Conservation (phyloP, 2,113 vertebrate genomes). For the Pithys albifrons region DNA sequence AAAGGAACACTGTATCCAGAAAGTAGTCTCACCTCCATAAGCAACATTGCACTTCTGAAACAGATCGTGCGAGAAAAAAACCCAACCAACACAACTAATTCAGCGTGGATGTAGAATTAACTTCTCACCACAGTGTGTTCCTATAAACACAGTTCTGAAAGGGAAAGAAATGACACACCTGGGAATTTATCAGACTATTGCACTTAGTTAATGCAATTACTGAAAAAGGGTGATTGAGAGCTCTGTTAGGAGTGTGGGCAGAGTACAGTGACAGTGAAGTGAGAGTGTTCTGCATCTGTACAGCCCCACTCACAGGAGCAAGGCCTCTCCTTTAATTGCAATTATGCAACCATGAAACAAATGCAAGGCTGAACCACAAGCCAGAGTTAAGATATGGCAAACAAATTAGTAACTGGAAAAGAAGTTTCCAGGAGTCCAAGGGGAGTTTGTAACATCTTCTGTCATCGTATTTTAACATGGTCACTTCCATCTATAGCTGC, state of each 20-base stretch:
- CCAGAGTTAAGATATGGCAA: background rate
- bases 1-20: background rate
- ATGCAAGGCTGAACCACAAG: background rate
- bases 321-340: background rate
- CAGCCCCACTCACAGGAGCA: background rate
- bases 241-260: background rate
- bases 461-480: background rate
- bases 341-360: background rate
- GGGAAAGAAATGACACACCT: background rate
- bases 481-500: background rate
- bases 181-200: background rate
- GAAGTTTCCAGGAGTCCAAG: background rate
- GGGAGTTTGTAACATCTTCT: background rate
- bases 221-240: background rate
- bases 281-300: background rate
- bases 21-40: background rate
- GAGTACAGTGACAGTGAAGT: background rate
- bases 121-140: background rate
- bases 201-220: background rate
- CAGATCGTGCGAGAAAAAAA: background rate
- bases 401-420: background rate
- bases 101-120: background rate
- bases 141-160: background rate
- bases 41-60: background rate
- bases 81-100: background rate